Evolutionary conservation across 2,888 invertebrate species (phyloP).

Genomic region (Noctua pronuba): DNA sequence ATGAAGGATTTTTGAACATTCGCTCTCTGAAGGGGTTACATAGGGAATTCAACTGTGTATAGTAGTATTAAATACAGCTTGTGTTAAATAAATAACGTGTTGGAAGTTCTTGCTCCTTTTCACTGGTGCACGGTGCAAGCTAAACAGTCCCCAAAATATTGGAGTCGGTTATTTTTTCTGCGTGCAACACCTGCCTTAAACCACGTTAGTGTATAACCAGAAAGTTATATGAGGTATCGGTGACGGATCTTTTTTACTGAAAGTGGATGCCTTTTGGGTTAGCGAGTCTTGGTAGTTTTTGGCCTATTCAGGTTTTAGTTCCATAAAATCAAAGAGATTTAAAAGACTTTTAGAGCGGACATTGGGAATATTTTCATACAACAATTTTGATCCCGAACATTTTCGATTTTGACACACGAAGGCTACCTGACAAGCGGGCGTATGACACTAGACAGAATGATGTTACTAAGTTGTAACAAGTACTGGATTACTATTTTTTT

Average conservation of each 20-base stretch:
- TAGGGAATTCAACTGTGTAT: background rate
- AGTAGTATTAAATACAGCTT: background rate
- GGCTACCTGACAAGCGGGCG: no score
- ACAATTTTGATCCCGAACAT: no score
- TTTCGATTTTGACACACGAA: no score
- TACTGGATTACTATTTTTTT: no score
- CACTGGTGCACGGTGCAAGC: background rate
- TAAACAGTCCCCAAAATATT: background rate
- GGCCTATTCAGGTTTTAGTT: background rate
- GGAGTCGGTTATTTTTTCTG: background rate
- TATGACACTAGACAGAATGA: no score
- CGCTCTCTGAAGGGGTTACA: background rate
- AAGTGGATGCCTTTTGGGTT: background rate
- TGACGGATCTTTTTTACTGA: background rate
- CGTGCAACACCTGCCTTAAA: slow-evolving; percentile 24
- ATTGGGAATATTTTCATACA: no score
- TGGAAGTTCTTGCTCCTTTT: background rate
- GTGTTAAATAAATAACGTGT: background rate
- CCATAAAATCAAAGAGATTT: no score
- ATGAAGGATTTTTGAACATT: background rate
- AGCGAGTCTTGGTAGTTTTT: background rate
- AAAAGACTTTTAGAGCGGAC: no score
- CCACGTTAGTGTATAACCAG: background rate
- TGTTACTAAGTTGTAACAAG: no score
- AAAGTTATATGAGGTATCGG: background rate